Conservation (phyloP, 2,888 invertebrate genomes). For the Andrena chrysosceles region DNA sequence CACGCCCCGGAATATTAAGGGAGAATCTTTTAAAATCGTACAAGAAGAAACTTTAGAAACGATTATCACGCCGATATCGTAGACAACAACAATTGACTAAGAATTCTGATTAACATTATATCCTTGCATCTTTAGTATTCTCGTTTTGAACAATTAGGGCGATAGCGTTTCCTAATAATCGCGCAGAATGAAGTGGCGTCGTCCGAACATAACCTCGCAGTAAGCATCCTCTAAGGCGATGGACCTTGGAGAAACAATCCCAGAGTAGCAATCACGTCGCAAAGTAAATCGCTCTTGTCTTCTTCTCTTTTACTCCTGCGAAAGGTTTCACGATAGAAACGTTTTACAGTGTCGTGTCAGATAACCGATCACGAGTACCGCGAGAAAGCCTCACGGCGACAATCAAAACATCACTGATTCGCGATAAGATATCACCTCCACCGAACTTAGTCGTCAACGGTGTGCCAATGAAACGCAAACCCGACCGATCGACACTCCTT, state of each 20-base stretch:
- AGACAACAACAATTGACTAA: slow-evolving; percentile 20
- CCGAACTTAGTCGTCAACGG: background rate
- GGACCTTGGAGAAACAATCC: slow-evolving; percentile 12
- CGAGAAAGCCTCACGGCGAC: no score
- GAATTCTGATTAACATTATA: background rate
- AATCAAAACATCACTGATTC: background rate
- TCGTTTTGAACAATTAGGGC: slow-evolving; percentile 12
- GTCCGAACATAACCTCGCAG: slow-evolving; percentile 11
- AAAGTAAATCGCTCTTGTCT: slow-evolving; percentile 3
- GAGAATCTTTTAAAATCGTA: background rate
- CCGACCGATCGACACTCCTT: slow-evolving; percentile 27
- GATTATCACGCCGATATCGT: slow-evolving; percentile 5
- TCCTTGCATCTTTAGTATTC: background rate
- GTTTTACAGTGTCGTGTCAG: background rate
- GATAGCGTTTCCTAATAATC: background rate
- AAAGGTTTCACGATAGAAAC: background rate
- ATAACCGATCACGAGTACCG: no score
- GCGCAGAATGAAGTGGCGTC: background rate
- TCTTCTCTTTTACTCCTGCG: slow-evolving; percentile 3
- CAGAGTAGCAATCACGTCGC: slow-evolving; percentile 6
- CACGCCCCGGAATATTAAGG: no score
- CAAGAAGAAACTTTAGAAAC: slow-evolving; percentile 20
- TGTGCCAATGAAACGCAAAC: slow-evolving; percentile 29
- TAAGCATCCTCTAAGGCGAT: slow-evolving; percentile 11
- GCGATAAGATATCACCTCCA: background rate